These are phyloP conservation scores for Orycteropus afer DNA, from an alignment of 2,113 vertebrate genomes.

Conservation along the genomic window DNA sequence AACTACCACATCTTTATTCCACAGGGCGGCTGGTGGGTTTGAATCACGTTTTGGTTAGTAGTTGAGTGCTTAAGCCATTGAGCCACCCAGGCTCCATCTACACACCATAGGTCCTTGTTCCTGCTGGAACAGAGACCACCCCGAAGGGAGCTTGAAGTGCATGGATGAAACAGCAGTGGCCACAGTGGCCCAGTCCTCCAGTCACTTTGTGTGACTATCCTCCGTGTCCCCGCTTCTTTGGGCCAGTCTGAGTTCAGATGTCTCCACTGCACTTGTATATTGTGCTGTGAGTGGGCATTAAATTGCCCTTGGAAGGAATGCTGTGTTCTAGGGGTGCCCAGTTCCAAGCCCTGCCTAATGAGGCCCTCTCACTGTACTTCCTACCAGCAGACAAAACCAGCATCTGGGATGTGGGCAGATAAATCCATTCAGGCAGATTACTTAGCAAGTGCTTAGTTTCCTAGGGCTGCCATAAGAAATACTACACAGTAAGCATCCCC, in stretches of 20 bases:
- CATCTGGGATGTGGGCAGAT: neutral
- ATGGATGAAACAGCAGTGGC: neutral
- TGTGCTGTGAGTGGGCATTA: neutral
- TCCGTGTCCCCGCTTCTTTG: neutral
- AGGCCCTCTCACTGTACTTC: neutral
- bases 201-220: neutral
- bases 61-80: too few species aligned
- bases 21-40: too few species aligned
- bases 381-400: neutral
- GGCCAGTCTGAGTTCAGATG: neutral
- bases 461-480: too few species aligned
- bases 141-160: neutral
- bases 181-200: neutral
- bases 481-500: too few species aligned
- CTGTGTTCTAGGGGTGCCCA: neutral
- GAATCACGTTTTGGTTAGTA: too few species aligned
- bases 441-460: neutral
- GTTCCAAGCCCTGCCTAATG: neutral
- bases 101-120: neutral
- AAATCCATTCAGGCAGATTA: neutral
- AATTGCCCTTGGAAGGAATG: neutral
- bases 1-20: too few species aligned
- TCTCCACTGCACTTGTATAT: accelerated
- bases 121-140: neutral
- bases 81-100: too few species aligned